phyloP scores from a whole-genome alignment of 2,113 vertebrate species.

The Cheirogaleus medius region DNA sequence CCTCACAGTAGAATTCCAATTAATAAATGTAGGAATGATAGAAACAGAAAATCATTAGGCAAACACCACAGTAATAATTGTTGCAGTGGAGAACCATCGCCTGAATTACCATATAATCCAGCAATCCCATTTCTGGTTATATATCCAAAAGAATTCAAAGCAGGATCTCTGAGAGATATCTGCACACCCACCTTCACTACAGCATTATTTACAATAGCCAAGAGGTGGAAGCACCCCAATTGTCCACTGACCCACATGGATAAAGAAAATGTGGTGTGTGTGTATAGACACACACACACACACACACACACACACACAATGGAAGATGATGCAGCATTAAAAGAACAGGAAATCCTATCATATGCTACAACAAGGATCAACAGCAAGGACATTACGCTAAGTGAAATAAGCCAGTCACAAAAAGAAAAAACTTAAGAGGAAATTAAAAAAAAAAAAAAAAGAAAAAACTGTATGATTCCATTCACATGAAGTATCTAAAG shows the following conservation, averaged over 20 bases:
- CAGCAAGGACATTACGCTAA: not conserved
- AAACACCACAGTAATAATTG: not conserved
- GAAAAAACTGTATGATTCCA: not conserved
- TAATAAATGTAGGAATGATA: not conserved
- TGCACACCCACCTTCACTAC: not conserved
- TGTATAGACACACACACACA: too few species aligned
- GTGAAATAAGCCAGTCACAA: not conserved
- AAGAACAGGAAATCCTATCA: not conserved
- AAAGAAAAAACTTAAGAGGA: too few species aligned
- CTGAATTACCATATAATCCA: not conserved
- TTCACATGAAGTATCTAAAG: not conserved
- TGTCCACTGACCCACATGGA: not conserved
- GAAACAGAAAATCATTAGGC: not conserved
- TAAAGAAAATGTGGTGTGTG: conserved; percentile 14
- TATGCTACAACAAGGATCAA: not conserved
- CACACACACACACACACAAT: not conserved
- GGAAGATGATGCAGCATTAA: not conserved
- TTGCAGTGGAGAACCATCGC: not conserved
- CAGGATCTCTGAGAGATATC: not conserved
- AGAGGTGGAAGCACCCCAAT: conserved; percentile 5
- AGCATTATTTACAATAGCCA: not conserved
- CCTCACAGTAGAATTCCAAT: not conserved
- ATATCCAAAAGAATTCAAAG: conserved; percentile 17
- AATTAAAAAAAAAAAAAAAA: too few species aligned
- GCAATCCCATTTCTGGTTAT: not conserved